phyloP scores from a whole-genome alignment of 64 coral and sea anemone species.

The Hydrozoanthus tunicans region DNA sequence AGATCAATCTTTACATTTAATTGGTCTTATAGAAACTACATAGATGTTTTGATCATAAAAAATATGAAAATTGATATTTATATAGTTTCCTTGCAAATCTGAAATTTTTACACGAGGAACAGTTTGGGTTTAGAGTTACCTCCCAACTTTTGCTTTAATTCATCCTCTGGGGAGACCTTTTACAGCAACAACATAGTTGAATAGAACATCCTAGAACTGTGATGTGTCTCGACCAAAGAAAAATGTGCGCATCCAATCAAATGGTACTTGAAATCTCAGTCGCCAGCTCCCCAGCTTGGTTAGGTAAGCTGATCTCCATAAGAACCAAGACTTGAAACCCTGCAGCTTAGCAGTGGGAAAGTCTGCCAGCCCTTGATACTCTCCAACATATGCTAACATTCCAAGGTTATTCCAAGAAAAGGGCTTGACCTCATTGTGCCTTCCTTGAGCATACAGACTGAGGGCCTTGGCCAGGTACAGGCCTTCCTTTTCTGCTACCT shows the following conservation, averaged over 20 bases:
- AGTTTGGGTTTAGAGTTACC: too few species aligned
- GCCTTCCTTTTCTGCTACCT: slow-evolving; percentile 93
- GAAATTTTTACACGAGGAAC: too few species aligned
- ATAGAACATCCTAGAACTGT: slow-evolving; percentile 62
- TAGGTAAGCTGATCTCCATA: slow-evolving; percentile 96
- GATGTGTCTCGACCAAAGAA: slow-evolving; percentile 95
- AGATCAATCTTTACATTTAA: too few species aligned
- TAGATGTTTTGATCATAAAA: too few species aligned
- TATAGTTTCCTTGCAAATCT: too few species aligned
- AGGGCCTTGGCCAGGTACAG: slow-evolving; percentile 83
- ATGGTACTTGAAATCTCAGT: slow-evolving; percentile 91
- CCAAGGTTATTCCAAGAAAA: slow-evolving; percentile 93
- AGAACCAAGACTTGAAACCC: slow-evolving; percentile 95
- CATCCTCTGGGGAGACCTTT: background rate
- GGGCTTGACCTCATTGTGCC: slow-evolving; percentile 53
- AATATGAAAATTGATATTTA: too few species aligned
- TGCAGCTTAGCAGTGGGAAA: slow-evolving; percentile 94
- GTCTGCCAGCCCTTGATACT: slow-evolving; percentile 92
- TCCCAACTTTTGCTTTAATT: background rate
- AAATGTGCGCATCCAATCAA: slow-evolving; percentile 97
- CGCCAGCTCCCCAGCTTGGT: slow-evolving; percentile 96
- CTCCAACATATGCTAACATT: slow-evolving; percentile 96
- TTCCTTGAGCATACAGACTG: slow-evolving; percentile 43
- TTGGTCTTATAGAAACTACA: too few species aligned
- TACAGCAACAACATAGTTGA: background rate